phyloP scores from a whole-genome alignment of 2,113 vertebrate species.

The Nyctibius bracteatus region DNA sequence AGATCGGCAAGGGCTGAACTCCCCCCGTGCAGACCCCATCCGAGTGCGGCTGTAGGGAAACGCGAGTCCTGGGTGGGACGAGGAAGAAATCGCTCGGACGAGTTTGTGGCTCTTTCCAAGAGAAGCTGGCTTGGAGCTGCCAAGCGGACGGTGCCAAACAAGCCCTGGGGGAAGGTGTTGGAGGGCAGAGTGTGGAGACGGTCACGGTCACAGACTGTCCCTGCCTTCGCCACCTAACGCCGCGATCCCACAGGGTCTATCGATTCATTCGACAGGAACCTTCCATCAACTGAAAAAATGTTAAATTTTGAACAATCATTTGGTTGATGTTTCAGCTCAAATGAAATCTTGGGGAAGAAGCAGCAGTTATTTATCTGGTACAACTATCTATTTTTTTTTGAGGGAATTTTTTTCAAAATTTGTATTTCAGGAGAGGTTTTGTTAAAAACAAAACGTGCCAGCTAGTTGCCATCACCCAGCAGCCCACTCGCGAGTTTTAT shows the following conservation, averaged over 20 bases:
- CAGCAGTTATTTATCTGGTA: neutral
- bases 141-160: neutral
- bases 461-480: neutral
- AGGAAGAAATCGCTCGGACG: neutral
- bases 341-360: neutral
- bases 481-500: neutral
- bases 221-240: neutral
- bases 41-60: neutral
- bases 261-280: neutral
- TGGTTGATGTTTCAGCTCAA: neutral
- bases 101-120: neutral
- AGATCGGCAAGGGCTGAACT: neutral
- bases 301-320: neutral
- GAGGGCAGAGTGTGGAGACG: neutral
- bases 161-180: neutral
- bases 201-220: accelerated
- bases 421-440: neutral
- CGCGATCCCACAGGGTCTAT: accelerated
- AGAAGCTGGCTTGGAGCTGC: neutral
- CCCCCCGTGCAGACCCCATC: neutral
- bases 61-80: neutral
- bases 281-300: neutral
- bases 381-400: neutral
- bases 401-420: no score
- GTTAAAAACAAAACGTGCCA: neutral